phyloP scores from a whole-genome alignment of 2,113 vertebrate species.

The Centropristis striata region DNA sequence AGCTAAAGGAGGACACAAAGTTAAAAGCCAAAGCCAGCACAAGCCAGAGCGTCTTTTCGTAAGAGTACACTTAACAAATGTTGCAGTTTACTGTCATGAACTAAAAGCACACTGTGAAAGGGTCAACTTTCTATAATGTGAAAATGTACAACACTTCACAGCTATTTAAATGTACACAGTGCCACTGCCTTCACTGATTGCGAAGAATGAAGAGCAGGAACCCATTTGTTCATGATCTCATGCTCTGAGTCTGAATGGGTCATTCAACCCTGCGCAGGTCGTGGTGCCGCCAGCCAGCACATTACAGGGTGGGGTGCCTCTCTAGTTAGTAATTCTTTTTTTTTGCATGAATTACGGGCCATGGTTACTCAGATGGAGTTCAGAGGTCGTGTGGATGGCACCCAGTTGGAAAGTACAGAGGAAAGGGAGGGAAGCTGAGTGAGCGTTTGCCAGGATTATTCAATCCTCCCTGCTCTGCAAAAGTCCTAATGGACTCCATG shows the following conservation, averaged over 20 bases:
- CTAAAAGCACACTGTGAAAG: too few species aligned
- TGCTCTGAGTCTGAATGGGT: slow-evolving; percentile 41
- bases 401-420: slow-evolving; percentile 54
- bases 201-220: slow-evolving; percentile 36
- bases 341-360: slow-evolving; percentile 51
- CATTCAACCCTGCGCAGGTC: slow-evolving; percentile 40
- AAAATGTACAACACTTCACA: too few species aligned
- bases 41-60: too few species aligned
- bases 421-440: slow-evolving; percentile 29
- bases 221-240: slow-evolving; percentile 53
- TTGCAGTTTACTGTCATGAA: too few species aligned
- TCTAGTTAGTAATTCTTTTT: slow-evolving; percentile 48
- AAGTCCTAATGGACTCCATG: slow-evolving; percentile 57
- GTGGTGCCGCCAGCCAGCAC: slow-evolving; percentile 28
- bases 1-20: too few species aligned
- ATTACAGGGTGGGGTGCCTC: slow-evolving; percentile 40
- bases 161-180: not conserved
- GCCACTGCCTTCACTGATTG: slow-evolving; percentile 20
- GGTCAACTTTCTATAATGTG: too few species aligned
- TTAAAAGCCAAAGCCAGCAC: too few species aligned
- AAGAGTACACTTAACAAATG: too few species aligned
- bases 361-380: slow-evolving; percentile 29
- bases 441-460: slow-evolving; percentile 52
- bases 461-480: slow-evolving; percentile 28
- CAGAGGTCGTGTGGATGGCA: slow-evolving; percentile 65